Evolutionary conservation across 1,140 invertebrate species (phyloP), one percentile per base, ranked within the genome.

Genomic region (Cyclargus thomasi): DNA sequence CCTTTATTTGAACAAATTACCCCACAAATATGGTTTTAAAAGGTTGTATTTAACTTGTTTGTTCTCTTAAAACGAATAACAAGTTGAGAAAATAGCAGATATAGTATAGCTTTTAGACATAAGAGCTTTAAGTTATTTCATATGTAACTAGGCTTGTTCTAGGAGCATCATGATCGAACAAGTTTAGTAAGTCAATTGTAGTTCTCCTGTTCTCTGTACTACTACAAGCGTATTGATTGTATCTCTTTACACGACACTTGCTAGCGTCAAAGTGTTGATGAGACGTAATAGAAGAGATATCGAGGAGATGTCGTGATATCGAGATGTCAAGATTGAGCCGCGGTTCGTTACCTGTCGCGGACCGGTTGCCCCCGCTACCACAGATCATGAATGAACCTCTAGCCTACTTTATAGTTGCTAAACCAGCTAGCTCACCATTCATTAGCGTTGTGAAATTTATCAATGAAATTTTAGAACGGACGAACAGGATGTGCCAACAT

Each of bases 1-100:
- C 72, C 76, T 81, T 85, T 86, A 76, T 85, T 82, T 84, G 79
- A 81, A 75, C 73, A 76, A 59, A 59, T 59, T 59, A 59, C 20
- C 55, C 55, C 55, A 59, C 55, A 59, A 59, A 59, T 59, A 59
- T 59, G 55, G 55, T 21, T 59, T n/a, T 59, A 20, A 20, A 11
- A 20, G 11, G 55, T 59, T 59, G 17, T 20, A 20, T 20, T 59
- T 59, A 20, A 59, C 18, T 8, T 18, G 18, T 20, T 55, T 20
- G n/a, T 55, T 5, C 18, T 59, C 10, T 20, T 21, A 59, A 59
- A 59, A 20, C 18, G 53, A 55, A 20, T 8, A 55, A 55, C 53
- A 55, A 55, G 39, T 47, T 8, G 11, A 14, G 39, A 16, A 47
- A 47, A 47, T 16, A 47, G 14, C 11, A 16, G 39, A 3, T 47